Base-by-base conservation (phyloP, 1,140 invertebrate genomes). In the Scylla paramamosain region DNA sequence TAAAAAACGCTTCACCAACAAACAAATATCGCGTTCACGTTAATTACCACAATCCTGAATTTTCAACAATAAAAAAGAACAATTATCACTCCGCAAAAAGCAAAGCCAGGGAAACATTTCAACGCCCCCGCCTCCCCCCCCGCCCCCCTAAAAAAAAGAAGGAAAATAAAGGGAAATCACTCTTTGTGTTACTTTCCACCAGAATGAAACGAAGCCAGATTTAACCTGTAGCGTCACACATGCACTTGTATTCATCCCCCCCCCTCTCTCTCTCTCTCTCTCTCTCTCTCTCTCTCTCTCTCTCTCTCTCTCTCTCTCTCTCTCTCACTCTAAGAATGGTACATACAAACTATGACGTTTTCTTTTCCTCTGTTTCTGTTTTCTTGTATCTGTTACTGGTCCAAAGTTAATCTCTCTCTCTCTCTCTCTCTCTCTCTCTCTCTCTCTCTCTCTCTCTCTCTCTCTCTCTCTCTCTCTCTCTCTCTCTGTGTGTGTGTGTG, bases 351-450 rank as follows among this genome's bases (percentile, higher is more conserved):
- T 77, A n/a, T 77, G 10, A 2, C 25, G 16, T 77, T n/a, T 7
- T 39, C 6, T n/a, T n/a, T 77, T n/a, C 25, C 25, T 77, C n/a
- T 8, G 8, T 77, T n/a, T 77, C 20, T 77, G 0, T n/a, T 59
- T n/a, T n/a, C n/a, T 77, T 77, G 2, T 77, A 77, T 77, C 67
- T 77, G 52, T 20, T 59, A 12, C 52, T 4, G 2, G 10, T 59
- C 10, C 39, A 39, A 39, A 39, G 39, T 6, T 39, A 39, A 39
- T 77, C 67, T 77, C 67, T 77, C 67, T 77, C 67, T 77, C 67
- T 77, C 67, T 77, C 67, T 77, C 67, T 77, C 67, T 77, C 67
- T 77, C 67, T 77, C 67, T 77, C 67, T 77, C 67, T 77, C 67
- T 77, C 67, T 77, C 67, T 77, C 67, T 77, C 67, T 77, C 67